Evolutionary conservation across 2,797 vertebrate genomes (phyloP), one percentile per base, ranked within the genome.

Genomic region (Numenius phaeopus): DNA sequence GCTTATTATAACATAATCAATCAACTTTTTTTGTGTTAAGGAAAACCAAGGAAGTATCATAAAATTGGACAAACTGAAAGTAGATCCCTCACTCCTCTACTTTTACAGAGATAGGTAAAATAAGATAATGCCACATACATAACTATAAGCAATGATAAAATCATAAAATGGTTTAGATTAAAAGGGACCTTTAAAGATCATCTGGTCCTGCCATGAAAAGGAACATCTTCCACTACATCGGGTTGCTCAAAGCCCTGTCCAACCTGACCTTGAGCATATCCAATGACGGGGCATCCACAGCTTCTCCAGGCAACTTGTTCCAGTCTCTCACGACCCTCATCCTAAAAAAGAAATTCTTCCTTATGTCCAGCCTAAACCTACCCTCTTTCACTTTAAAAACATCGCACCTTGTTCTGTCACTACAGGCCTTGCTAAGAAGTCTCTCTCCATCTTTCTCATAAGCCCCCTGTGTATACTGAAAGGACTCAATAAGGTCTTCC

Each of bases 221-320:
- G 14, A 23, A 44, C 11, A 5, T 3, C 8, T 81, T 19, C 42
- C 21, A 29, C 58, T 2, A 0, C 0, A 12, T 5, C 37, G 46
- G 11, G 24, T 0, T 37, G 39, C 23, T 55, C 19, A 4, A 54
- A 29, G 12, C 13, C 17, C 14, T 0, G 0, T 73, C 71, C 61
- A 86, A 0, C 21, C 55, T 54, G 47, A 5, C n/a, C 50, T 29
- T n/a, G 58, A 73, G 39, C 27, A 22, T 10, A 39, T 64, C 29
- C 19, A 65, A 2, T 11, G 11, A 55, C 10, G 18, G 23, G 9
- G 19, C 11, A 39, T 21, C 18, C 11, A 23, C 50, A 54, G 50
- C 22, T 18, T 73, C 22, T 17, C 27, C 16, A 14, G 17, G 17
- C 5, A 6, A 40, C 34, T 6, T 22, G 29, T 54, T 24, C 26